Evolutionary conservation across 2,113 vertebrate genomes (phyloP).

Genomic region (Austrofundulus limnaeus): DNA sequence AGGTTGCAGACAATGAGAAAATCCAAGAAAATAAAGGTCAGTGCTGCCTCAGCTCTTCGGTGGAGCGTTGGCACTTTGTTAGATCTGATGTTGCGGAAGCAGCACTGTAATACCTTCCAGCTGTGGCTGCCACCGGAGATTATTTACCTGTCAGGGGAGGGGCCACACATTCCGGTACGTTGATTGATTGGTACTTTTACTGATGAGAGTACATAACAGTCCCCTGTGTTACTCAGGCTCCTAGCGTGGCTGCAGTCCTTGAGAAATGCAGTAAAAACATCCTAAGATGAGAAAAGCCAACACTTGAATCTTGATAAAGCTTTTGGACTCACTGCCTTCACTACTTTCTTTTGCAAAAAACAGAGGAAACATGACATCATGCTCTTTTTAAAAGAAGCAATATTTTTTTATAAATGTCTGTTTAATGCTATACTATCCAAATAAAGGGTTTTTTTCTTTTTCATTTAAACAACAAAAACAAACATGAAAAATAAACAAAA

Average conservation of each 20-base stretch:
- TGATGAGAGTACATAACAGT: conserved; percentile 60
- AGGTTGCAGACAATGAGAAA: no score
- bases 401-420: no score
- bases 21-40: background rate
- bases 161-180: conserved; percentile 41
- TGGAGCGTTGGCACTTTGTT: conserved; percentile 51
- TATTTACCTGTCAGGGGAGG: conserved; percentile 41
- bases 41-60: conserved; percentile 6
- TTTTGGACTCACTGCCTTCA: conserved; percentile 39
- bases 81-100: conserved; percentile 31
- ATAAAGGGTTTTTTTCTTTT: no score
- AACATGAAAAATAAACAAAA: no score
- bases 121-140: conserved; percentile 63
- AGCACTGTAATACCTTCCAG: conserved; percentile 54
- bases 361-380: background rate
- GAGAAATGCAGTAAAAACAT: conserved; percentile 25
- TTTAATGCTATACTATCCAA: no score
- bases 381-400: no score
- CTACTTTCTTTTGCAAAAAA: conserved; percentile 20
- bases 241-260: conserved; percentile 42
- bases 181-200: conserved; percentile 68
- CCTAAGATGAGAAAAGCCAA: conserved; percentile 1
- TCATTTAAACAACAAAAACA: no score
- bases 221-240: conserved; percentile 31
- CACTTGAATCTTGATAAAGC: conserved; percentile 41